Evolutionary conservation across 2,888 invertebrate species (phyloP).

Genomic region (Eupithecia centaureata): DNA sequence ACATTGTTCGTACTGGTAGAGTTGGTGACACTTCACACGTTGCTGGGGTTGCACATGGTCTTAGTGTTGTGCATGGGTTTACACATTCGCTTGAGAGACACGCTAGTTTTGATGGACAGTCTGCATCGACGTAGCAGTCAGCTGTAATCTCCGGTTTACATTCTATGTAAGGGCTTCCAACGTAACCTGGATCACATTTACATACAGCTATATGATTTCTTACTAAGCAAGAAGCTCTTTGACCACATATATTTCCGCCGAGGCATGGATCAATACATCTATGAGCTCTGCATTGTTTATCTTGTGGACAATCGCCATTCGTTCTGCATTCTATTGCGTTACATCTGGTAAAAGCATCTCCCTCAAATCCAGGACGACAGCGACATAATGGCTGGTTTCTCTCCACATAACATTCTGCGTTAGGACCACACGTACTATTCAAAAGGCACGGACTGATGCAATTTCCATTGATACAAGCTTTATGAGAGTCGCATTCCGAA

Average conservation of each 20-base stretch:
- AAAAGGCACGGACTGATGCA: constrained; percentile 94
- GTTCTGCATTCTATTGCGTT: constrained; percentile 92
- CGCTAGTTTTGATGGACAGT: constrained; percentile 91
- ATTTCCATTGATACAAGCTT: constrained; percentile 93
- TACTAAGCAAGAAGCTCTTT: constrained; percentile 90
- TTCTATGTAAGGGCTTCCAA: constrained; percentile 92
- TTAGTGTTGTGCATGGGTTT: constrained; percentile 90
- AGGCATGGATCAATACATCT: constrained; percentile 94
- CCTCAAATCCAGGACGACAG: constrained; percentile 91
- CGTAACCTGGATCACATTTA: constrained; percentile 89
- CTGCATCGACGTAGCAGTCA: constrained; percentile 91
- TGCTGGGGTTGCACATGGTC: constrained; percentile 92
- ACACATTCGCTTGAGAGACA: constrained; percentile 93
- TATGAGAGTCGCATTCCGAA: constrained; percentile 92
- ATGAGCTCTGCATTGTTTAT: constrained; percentile 92
- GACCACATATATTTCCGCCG: constrained; percentile 89
- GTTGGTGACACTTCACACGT: constrained; percentile 92
- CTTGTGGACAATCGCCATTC: constrained; percentile 93
- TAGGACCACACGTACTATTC: constrained; percentile 90
- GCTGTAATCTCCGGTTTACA: constrained; percentile 89
- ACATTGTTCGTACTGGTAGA: constrained; percentile 93
- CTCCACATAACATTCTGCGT: constrained; percentile 91
- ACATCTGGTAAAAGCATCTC: constrained; percentile 90
- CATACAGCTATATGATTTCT: constrained; percentile 94
- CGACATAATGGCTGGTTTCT: constrained; percentile 90